Evolutionary conservation across 2,113 vertebrate species (phyloP), one percentile per base, ranked within the genome.

Genomic region (Ivindomyrus marchei): DNA sequence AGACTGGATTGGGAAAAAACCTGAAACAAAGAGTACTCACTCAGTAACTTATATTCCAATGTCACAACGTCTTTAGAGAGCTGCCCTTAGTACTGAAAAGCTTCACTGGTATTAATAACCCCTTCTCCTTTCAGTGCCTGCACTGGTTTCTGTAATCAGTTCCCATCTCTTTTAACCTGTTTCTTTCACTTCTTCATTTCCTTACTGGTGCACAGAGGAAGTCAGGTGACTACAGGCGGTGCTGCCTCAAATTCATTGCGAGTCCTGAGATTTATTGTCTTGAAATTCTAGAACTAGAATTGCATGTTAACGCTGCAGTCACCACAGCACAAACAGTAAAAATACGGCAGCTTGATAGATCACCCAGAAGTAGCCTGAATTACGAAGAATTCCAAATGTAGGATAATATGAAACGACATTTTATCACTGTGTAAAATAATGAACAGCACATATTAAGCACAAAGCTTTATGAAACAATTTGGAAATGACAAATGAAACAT

Each of bases 101-200:
- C 39, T 39, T 47, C 13, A 36, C 15, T 0, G 3, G 5, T 50
- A 31, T 24, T 31, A 36, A 21, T 52, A 31, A 19, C 42, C 15
- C 15, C 27, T 31, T 36, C 49, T 36, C 24, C 15, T 70, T 4
- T 56, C 88, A 52, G 87, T 89, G 2, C 56, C 85, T 88, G 90
- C 85, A 1, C 2, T 21, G 13, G 4, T 1, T 0, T 46, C 42
- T 49, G 17, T 31, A 70, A 27, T 93, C 93, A 93, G 92, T 95
- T 94, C 92, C 80, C 50, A 47, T 93, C 94, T 94, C 74, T 88
- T 27, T 4, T 2, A 46, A 17, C 31, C 87, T 85, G 50, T 77
- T 85, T 3, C 3, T 91, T 88, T 92, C 93, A 92, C 91, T 94
- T 95, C 94, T 92, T 91, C 89, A 46, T 92, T 90, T 24, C 10